Base-by-base conservation (phyloP, 92 coral and sea anemone genomes). In the Epizoanthus illoricatus region DNA sequence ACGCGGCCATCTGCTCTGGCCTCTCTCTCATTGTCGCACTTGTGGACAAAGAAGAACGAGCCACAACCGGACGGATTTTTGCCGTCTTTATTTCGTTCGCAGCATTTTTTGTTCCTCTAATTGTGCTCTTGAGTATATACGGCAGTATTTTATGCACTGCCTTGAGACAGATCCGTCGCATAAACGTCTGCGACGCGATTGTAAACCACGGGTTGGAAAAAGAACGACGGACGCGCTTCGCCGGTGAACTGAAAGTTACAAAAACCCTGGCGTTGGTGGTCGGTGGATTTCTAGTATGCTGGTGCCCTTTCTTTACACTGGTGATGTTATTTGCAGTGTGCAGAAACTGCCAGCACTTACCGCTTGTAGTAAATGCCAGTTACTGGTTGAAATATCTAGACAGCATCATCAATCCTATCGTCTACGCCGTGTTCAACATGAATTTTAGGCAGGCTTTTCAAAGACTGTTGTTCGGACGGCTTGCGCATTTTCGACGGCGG, bases 251-350 rank as follows among this genome's bases (percentile, higher is more conserved):
- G 4, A 91, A 85, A 85, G 69, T 93, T 9, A 85, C 97, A 24
- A 93, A 93, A 74, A 93, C 90, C 1, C 16, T 93, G 13, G 97
- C 90, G 3, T 61, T 93, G 28, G 97, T 93, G 6, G 89, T 93
- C 4, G 97, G 97, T 6, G 90, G 92, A 3, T 93, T 93, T 71
- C 69, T 93, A 21, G 59, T 93, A 3, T 93, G 97, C 71, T 93
- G 97, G 97, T 83, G 90, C 16, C 97, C 97, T 69, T 93, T 93
- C 81, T 93, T 93, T 57, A 75, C 87, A 3, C n/a, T 93, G 58
- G 76, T 93, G 18, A 70, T 93, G 21, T 21, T 78, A 8, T 88
- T 67, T 33, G 94, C 97, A 1, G 83, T 89, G 20, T 93, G 97
- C 71, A 70, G 89, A 18, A 9, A 15, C 69, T 93, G 97, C 42